Evolutionary conservation across 2,888 invertebrate genomes (phyloP).

Genomic region (Agapostemon virescens): DNA sequence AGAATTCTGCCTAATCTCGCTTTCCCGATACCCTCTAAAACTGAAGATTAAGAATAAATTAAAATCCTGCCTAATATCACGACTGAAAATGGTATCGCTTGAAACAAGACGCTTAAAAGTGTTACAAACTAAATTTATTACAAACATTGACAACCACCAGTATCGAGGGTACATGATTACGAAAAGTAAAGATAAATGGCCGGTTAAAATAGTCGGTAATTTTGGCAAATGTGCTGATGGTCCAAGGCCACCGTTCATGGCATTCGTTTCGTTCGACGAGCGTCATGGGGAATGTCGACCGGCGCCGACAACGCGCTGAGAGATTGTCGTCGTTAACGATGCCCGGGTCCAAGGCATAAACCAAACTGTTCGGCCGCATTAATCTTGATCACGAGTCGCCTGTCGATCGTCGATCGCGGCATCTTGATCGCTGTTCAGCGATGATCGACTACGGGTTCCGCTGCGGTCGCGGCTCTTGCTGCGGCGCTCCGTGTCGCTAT

Average conservation of each 20-base stretch:
- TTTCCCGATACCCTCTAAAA: no score
- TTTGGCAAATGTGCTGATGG: not conserved
- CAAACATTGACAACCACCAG: not conserved
- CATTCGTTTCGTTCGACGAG: not conserved
- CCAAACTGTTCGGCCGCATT: conserved; percentile 23
- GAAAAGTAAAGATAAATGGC: not conserved
- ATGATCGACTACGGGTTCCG: conserved; percentile 67
- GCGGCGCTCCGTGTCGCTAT: conserved; percentile 31
- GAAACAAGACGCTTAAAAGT: no score
- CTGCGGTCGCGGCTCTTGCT: conserved; percentile 68
- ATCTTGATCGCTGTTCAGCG: conserved; percentile 69
- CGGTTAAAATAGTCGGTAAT: not conserved
- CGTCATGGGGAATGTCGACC: not conserved
- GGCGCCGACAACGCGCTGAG: conserved; percentile 29
- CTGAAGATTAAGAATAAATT: no score
- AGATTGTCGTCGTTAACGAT: conserved; percentile 48
- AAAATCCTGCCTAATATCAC: no score
- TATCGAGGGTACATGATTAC: not conserved
- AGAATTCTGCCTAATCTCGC: no score
- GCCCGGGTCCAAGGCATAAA: not conserved
- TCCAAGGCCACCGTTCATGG: not conserved
- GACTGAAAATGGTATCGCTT: no score
- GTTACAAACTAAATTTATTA: not conserved
- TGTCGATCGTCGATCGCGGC: conserved; percentile 51
- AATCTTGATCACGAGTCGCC: conserved; percentile 47